Evolutionary conservation across 2,888 invertebrate species (phyloP), one percentile per base, ranked within the genome.

Genomic region (Nomada hirtipes): DNA sequence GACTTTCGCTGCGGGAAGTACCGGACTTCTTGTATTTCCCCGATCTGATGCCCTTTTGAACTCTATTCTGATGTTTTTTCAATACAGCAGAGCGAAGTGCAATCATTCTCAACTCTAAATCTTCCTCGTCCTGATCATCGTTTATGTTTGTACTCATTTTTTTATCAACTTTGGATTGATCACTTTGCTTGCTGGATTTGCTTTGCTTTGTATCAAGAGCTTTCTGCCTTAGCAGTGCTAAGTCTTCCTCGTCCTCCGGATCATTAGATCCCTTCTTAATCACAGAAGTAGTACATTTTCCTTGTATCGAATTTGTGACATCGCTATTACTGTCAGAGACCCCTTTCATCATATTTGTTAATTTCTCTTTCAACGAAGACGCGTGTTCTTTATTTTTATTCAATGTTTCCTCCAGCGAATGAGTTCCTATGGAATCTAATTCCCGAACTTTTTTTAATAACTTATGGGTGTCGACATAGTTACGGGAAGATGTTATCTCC

Each of bases 71-170:
- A 77, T 95, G 96, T 92, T 96, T 96, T 87, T 96, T 96, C 59
- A 96, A 89, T 60, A 96, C 93, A 9, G 96, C 96, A n/a, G 96
- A 96, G 87, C 95, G 95, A n/a, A 96, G 93, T 72, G 96, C 96
- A 84, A 96, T 96, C 86, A 96, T 92, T 85, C 96, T 94, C 65
- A 96, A 92, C 86, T 96, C 95, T 70, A 95, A 93, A 81, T 96
- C 95, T 89, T 96, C 96, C 90, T 95, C 95, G 84, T 96, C 96
- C 81, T 95, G 95, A 80, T 95, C 95, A 4, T 87, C 86, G 11
- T 87, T 83, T 44, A 82, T 69, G 44, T 79, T 85, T 4, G 67
- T 42, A 4, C 42, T 42, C 7, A 29, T 15, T 53, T 69, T 80
- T 20, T 74, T 83, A 18, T 77, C 79, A 52, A 10, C 59, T n/a